Conservation (phyloP, 2,888 invertebrate genomes). For the Boloria euphrosyne region DNA sequence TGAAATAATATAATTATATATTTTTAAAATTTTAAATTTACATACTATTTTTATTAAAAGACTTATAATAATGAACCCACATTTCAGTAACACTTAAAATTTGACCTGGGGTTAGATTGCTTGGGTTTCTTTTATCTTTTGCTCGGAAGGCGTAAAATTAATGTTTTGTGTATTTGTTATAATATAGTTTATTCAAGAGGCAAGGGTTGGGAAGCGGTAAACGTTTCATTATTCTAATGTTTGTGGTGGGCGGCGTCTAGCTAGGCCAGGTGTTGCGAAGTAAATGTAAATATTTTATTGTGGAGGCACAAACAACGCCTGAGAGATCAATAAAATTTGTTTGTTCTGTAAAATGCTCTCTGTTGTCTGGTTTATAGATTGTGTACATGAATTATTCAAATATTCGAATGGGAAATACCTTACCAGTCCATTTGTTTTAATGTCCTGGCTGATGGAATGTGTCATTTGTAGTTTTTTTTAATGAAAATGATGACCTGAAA, state of each 20-base stretch:
- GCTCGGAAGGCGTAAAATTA: constrained; percentile 26
- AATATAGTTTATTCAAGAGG: constrained; percentile 63
- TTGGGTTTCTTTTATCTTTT: constrained; percentile 22
- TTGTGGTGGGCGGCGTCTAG: constrained; percentile 61
- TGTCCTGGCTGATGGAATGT: constrained; percentile 69
- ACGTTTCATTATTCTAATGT: constrained; percentile 78
- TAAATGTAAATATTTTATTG: constrained; percentile 82
- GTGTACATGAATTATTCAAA: constrained; percentile 79
- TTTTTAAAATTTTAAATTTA: not conserved
- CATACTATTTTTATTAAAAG: constrained; percentile 1
- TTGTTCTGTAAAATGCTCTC: constrained; percentile 80
- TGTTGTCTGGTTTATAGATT: constrained; percentile 78
- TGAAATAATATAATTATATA: constrained; percentile 1
- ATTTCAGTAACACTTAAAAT: constrained; percentile 19
- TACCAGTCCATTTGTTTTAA: constrained; percentile 73
- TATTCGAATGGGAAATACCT: constrained; percentile 65
- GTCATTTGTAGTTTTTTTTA: constrained; percentile 51
- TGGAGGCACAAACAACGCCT: constrained; percentile 77
- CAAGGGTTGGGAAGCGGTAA: constrained; percentile 56
- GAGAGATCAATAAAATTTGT: constrained; percentile 82
- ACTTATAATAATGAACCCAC: constrained; percentile 8
- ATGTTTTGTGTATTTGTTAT: constrained; percentile 32
- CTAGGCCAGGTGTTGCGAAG: constrained; percentile 74
- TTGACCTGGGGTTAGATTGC: constrained; percentile 11
- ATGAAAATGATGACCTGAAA: not conserved